Evolutionary conservation across 64 coral and sea anemone species (phyloP).

Genomic region (Montipora foliosa): DNA sequence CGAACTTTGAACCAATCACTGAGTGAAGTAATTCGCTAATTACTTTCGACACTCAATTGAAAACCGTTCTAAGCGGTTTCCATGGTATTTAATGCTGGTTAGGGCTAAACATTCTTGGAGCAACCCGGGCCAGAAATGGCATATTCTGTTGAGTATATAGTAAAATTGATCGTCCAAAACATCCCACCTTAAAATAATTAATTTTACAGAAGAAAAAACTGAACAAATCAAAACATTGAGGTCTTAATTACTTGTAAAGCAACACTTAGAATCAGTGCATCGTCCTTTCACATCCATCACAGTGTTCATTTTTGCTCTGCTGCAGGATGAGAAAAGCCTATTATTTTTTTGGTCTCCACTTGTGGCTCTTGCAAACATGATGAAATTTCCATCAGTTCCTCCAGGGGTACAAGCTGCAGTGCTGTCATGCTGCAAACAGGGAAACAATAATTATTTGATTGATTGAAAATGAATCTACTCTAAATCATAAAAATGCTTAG

Average conservation of each 20-base stretch:
- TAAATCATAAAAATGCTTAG: not conserved
- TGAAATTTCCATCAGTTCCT: slow-evolving; percentile 76
- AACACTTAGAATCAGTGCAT: slow-evolving; percentile 43
- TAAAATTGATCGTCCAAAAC: too few species aligned
- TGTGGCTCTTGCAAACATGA: slow-evolving; percentile 96
- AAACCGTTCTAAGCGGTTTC: too few species aligned
- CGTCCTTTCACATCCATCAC: slow-evolving; percentile 81
- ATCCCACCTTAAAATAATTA: too few species aligned
- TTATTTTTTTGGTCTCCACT: slow-evolving; percentile 90
- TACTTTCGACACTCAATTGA: too few species aligned
- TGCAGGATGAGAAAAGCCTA: slow-evolving; percentile 86
- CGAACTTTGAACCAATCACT: too few species aligned
- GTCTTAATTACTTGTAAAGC: slow-evolving; percentile 74
- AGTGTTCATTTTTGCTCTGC: slow-evolving; percentile 53
- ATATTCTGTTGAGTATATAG: too few species aligned
- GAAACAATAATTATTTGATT: not conserved
- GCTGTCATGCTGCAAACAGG: slow-evolving; percentile 73
- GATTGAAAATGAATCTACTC: not conserved
- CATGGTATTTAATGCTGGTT: too few species aligned
- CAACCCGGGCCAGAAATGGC: too few species aligned
- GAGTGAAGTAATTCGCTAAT: too few species aligned
- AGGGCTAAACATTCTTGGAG: too few species aligned
- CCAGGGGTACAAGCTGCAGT: slow-evolving; percentile 62
- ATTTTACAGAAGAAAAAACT: too few species aligned
- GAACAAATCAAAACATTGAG: not conserved